Percentiles rank a stretch among this genome's conserved stretches.
These are phyloP conservation scores for Agrochola macilenta DNA, from an alignment of 2,888 invertebrate genomes.

Conservation along the genomic window DNA sequence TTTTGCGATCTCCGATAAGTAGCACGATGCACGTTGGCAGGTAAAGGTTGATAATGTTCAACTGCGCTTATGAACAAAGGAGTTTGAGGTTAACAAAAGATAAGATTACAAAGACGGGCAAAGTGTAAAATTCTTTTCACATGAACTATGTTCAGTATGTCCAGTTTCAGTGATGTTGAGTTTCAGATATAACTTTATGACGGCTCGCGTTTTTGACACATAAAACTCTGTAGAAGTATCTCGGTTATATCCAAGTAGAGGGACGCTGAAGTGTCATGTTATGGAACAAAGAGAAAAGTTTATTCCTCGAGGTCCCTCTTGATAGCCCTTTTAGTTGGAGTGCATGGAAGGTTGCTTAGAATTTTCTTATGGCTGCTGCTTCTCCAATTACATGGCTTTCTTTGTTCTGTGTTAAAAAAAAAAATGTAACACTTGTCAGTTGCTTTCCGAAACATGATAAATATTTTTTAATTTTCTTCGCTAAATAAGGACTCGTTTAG, in stretches of 20 bases:
- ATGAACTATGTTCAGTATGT: neutral
- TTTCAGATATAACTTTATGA: constrained; percentile 7
- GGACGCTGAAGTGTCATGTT: constrained; percentile 29
- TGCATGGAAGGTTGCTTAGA: neutral
- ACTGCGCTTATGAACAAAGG: neutral
- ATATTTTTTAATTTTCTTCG: too few relatives aligned
- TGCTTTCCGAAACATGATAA: neutral
- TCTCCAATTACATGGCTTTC: neutral
- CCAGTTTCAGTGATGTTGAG: constrained; percentile 4
- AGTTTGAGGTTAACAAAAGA: neutral
- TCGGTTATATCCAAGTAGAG: constrained; percentile 19
- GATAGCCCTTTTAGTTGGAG: constrained; percentile 43
- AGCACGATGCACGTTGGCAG: neutral
- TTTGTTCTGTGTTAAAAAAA: neutral
- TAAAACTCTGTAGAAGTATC: constrained; percentile 21
- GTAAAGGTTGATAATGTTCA: neutral
- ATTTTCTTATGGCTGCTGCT: neutral
- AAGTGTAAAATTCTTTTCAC: neutral
- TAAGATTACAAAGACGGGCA: neutral
- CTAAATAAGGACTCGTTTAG: neutral
- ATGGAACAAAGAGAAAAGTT: constrained; percentile 50
- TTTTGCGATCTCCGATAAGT: neutral
- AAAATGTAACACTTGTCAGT: neutral
- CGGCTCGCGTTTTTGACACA: constrained; percentile 1
- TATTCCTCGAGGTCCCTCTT: constrained; percentile 43